phyloP scores from a whole-genome alignment of 2,888 invertebrate genomes.

The Harpalus rufipes region DNA sequence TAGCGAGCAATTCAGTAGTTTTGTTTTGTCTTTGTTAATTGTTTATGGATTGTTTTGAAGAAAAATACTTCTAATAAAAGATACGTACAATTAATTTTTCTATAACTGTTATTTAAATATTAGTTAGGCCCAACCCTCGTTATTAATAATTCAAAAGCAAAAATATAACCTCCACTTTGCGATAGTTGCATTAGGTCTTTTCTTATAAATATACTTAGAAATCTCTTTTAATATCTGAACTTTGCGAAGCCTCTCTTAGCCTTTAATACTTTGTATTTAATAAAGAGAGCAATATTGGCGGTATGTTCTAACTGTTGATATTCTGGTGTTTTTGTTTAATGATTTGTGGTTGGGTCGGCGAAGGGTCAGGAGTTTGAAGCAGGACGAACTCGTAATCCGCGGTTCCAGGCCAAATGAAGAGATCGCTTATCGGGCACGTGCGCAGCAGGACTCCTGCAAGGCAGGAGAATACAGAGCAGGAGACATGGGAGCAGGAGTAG shows the following conservation, averaged over 20 bases:
- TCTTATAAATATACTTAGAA: neutral
- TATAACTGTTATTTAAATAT: too few relatives aligned
- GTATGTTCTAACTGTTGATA: slow-evolving; percentile 13
- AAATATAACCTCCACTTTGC: neutral
- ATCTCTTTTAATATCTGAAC: neutral
- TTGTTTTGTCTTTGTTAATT: too few relatives aligned
- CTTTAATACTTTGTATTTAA: slow-evolving; percentile 18
- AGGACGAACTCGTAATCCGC: neutral
- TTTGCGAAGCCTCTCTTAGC: neutral
- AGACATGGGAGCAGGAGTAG: neutral
- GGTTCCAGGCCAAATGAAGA: slow-evolving; percentile 41
- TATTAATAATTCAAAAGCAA: too few relatives aligned
- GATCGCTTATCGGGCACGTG: slow-evolving; percentile 47
- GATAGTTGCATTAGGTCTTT: neutral
- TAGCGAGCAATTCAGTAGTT: too few relatives aligned
- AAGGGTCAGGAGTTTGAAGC: neutral
- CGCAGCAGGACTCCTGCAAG: neutral
- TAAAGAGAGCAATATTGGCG: slow-evolving; percentile 34
- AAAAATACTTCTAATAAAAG: too few relatives aligned
- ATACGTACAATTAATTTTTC: too few relatives aligned
- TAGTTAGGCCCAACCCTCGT: too few relatives aligned
- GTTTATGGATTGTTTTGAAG: too few relatives aligned
- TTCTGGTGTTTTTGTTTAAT: slow-evolving; percentile 45
- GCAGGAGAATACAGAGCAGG: neutral
- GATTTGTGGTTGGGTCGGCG: slow-evolving; percentile 13